These are phyloP conservation scores for Neelides sp. DNA, from an alignment of 1,140 invertebrate species.

Conservation along the genomic window DNA sequence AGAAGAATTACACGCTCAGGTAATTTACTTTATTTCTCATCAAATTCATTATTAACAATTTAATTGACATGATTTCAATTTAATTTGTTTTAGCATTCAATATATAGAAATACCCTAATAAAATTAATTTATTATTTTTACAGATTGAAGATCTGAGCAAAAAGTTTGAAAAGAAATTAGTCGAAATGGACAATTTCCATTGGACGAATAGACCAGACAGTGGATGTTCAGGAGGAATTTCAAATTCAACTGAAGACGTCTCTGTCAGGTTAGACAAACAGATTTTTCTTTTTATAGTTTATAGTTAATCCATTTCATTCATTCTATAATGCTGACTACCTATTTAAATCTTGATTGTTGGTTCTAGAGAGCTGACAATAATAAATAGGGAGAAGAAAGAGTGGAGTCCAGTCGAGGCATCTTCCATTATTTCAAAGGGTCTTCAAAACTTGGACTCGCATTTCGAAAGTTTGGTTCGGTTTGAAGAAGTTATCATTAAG, in stretches of 20 bases:
- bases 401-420: not conserved
- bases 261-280: constrained; percentile 16
- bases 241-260: constrained; percentile 28
- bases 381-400: not conserved
- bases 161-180: constrained; percentile 19
- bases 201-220: constrained; percentile 21
- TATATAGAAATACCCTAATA: too few relatives aligned
- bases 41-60: not conserved
- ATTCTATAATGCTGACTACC: not conserved
- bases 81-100: not conserved
- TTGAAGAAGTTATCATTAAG: constrained; percentile 25
- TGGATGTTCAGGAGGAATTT: constrained; percentile 20
- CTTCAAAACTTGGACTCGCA: constrained; percentile 15
- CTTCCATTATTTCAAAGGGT: constrained; percentile 9
- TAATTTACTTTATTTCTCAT: constrained; percentile 1
- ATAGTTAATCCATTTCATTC: not conserved
- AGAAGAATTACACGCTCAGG: constrained; percentile 24
- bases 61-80: not conserved
- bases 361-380: not conserved
- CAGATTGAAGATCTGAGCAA: constrained; percentile 15
- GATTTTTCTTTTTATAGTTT: not conserved
- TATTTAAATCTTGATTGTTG: not conserved
- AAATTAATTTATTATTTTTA: not conserved
- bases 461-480: constrained; percentile 22
- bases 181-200: constrained; percentile 21